phyloP scores from a whole-genome alignment of 1,140 invertebrate genomes.

The Drusus annulatus region DNA sequence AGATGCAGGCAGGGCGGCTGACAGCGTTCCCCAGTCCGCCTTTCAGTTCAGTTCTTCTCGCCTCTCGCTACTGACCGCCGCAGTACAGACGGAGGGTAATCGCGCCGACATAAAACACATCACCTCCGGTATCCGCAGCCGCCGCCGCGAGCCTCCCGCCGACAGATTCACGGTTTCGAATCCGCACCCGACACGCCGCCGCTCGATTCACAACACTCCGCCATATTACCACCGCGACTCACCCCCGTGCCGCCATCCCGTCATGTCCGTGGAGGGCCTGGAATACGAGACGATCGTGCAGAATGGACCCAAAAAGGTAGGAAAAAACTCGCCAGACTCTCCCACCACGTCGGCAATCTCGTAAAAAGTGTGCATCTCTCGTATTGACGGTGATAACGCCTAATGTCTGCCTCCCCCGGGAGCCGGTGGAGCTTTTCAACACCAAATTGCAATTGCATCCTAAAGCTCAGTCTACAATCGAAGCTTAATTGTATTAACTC shows the following conservation, averaged over 20 bases:
- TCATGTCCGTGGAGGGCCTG: constrained; percentile 71
- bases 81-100: neutral
- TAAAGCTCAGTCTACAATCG: neutral
- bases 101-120: constrained; percentile 4
- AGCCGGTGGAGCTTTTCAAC: constrained; percentile 2
- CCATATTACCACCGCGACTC: constrained; percentile 14
- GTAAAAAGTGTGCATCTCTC: neutral
- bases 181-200: constrained; percentile 40
- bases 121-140: constrained; percentile 12
- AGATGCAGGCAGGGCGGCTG: constrained; percentile 17
- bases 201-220: constrained; percentile 4
- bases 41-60: neutral
- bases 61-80: too few relatives aligned
- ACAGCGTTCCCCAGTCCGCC: constrained; percentile 8
- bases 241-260: constrained; percentile 12
- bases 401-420: too few relatives aligned
- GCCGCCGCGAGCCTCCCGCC: constrained; percentile 26
- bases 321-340: constrained; percentile 30
- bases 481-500: too few relatives aligned
- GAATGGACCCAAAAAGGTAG: constrained; percentile 73
- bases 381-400: neutral
- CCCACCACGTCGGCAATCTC: constrained; percentile 14
- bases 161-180: constrained; percentile 42
- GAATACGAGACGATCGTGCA: constrained; percentile 73
- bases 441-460: neutral